Percentiles rank a stretch among this genome's conserved stretches.
Evolutionary conservation across 2,113 vertebrate genomes (phyloP).

Genomic region (Alaudala cheleensis): DNA sequence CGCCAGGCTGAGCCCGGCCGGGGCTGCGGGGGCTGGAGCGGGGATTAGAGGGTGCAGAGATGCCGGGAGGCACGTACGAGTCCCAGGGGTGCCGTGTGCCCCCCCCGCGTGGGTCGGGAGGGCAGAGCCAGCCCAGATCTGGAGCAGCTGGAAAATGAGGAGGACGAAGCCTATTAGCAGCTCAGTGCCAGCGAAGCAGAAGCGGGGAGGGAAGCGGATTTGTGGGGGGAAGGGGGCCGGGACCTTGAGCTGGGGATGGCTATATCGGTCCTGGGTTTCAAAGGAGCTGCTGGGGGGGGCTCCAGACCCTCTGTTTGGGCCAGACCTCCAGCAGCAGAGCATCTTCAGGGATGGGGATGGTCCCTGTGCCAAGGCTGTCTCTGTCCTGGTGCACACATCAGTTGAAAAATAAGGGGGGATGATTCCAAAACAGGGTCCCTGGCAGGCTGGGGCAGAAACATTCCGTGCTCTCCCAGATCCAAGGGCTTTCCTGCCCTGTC

Average conservation of each 20-base stretch:
- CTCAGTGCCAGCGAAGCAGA: slow-evolving; percentile 57
- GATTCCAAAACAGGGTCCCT: accelerated
- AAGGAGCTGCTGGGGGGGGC: neutral
- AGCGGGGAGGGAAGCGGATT: slow-evolving; percentile 40
- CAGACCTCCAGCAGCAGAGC: neutral
- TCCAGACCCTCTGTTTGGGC: neutral
- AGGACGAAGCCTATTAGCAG: slow-evolving; percentile 66
- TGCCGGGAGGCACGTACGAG: slow-evolving; percentile 57
- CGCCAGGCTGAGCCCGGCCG: neutral
- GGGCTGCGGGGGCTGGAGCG: neutral
- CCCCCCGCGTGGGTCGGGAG: accelerated
- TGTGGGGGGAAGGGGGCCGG: slow-evolving; percentile 4
- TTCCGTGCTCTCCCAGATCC: accelerated
- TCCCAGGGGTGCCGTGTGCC: neutral
- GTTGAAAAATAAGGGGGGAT: neutral
- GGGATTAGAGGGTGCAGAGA: slow-evolving; percentile 58
- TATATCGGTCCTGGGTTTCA: neutral
- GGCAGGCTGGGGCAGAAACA: neutral
- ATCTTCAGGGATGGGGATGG: neutral
- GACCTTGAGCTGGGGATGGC: neutral
- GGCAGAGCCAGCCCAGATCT: slow-evolving; percentile 32
- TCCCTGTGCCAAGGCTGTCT: neutral
- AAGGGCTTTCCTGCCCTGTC: neutral
- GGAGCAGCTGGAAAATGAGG: slow-evolving; percentile 62
- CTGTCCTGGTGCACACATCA: accelerated